Conservation (phyloP, 2,797 vertebrate species). For the Mus minutoides region DNA sequence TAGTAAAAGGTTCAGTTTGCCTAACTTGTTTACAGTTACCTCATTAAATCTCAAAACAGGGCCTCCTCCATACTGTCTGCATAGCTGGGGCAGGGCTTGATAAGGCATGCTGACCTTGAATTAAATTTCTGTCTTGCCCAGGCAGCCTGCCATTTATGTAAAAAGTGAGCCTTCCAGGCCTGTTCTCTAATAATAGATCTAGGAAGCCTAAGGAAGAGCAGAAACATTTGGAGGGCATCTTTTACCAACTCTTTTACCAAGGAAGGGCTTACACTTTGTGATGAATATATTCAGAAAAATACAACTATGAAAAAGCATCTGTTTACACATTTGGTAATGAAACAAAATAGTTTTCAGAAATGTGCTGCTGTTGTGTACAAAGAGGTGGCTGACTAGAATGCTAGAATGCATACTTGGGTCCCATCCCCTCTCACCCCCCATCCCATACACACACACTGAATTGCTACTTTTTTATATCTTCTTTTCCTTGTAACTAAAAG, state of each 20-base stretch:
- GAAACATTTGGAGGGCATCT: slow-evolving; percentile 30
- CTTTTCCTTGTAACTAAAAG: slow-evolving; percentile 4
- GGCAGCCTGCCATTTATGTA: slow-evolving; percentile 45
- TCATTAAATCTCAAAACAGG: slow-evolving; percentile 24
- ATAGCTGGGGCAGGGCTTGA: neutral
- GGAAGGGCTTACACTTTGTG: neutral
- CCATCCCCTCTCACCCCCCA: neutral
- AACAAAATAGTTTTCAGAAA: slow-evolving; percentile 42
- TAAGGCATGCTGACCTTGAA: slow-evolving; percentile 69
- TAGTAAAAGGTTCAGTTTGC: neutral
- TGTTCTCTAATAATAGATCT: slow-evolving; percentile 59
- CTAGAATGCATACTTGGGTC: slow-evolving; percentile 27
- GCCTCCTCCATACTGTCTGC: neutral
- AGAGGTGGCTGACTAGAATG: slow-evolving; percentile 6
- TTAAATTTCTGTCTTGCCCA: neutral
- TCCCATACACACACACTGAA: neutral
- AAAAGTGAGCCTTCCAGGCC: slow-evolving; percentile 2
- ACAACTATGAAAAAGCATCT: slow-evolving; percentile 8
- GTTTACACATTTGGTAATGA: slow-evolving; percentile 3
- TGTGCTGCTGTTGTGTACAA: neutral
- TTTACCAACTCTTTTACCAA: neutral
- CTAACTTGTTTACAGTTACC: neutral
- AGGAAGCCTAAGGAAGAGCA: slow-evolving; percentile 47
- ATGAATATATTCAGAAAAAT: slow-evolving; percentile 13
- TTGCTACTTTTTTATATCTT: slow-evolving; percentile 23